Base-by-base conservation (phyloP, 2,888 invertebrate genomes). In the Theretra japonica region DNA sequence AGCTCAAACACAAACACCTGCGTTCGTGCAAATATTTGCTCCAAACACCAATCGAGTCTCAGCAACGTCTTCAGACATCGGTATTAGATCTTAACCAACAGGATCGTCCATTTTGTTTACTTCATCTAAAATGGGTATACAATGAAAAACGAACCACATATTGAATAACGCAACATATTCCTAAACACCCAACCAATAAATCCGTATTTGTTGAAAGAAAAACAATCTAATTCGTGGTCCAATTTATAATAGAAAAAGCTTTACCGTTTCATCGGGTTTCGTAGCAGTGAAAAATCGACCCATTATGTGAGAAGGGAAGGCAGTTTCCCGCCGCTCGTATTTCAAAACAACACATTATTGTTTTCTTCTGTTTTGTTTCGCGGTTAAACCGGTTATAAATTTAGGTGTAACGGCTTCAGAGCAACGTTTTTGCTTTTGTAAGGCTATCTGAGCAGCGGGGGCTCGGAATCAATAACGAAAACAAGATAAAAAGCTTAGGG, bases 281-380 rank as follows among this genome's bases (percentile, higher is more conserved):
- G 86, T 87, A 85, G 84, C 85, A 81, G 87, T 91, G 93, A 94
- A 93, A 93, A 94, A 93, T 93, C 87, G 89, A 78, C 82, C 90
- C 87, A 93, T 92, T 92, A 91, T 83, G 76, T 80, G 77, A 79
- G 79, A 79, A 85, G 85, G 88, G 85, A 84, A 84, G 83, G 86
- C 80, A 79, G 82, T 82, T 83, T 82, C 83, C 84, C 83, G 75
- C 76, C 75, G 87, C 84, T 89, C 91, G 86, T 93, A 92, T 91
- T 92, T 93, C 93, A 92, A 91, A 92, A 91, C 88, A 93, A 89
- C 93, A 91, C 92, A 89, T 93, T 92, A 93, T 90, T 93, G 92
- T 92, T 91, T 91, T 90, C 86, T 86, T 89, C 83, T 85, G 86
- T 90, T 91, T 88, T 88, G 88, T 89, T 89, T 86, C 82, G 87